Base-by-base conservation (phyloP, 2,113 vertebrate genomes). In the Tachuris rubrigastra region DNA sequence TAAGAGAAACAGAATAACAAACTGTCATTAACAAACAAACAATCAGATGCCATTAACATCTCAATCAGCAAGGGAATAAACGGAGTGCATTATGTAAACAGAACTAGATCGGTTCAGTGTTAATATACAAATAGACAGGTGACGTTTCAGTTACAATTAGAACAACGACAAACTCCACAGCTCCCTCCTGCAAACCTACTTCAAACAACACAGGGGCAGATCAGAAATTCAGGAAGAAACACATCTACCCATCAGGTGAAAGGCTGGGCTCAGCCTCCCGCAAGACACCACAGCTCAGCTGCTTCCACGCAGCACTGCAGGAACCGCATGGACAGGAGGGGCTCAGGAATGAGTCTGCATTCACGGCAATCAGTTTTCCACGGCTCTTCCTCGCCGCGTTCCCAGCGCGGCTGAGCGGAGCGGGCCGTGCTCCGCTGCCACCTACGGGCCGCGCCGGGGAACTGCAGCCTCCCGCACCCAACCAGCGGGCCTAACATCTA, bases 71-170 rank as follows among this genome's bases (percentile, higher is more conserved):
- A 69, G 44, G 47, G 91, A 90, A 75, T 50, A 58, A 7, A 76
- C 13, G 67, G 82, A 96, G 93, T 87, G 90, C 66, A 27, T 53
- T 60, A 87, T 22, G 80, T 93, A 92, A 97, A 96, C 87, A 77
- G 14, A 72, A 82, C 17, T 42, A 81, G 25, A 68, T 0, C 9
- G 46, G 46, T 31, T 41, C 39, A 62, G 31, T 1, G 60, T 30
- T 28, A 23, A 47, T 10, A 80, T 47, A 12, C 4, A 12, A 72
- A 50, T 1, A 44, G n/a, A 68, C 17, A 66, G 47, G 67, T 35
- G 19, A 65, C 23, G 33, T 59, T 65, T 90, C 75, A 31, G 37
- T 53, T 19, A 55, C 28, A 53, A 11, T 33, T 23, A 67, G 56
- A 81, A 67, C 52, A 13, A 53, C 21, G 35, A 65, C 41, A 23